Percentiles rank a stretch among this genome's conserved stretches.
These are phyloP conservation scores for Smithornis capensis DNA, from an alignment of 2,113 vertebrate genomes.

Conservation along the genomic window DNA sequence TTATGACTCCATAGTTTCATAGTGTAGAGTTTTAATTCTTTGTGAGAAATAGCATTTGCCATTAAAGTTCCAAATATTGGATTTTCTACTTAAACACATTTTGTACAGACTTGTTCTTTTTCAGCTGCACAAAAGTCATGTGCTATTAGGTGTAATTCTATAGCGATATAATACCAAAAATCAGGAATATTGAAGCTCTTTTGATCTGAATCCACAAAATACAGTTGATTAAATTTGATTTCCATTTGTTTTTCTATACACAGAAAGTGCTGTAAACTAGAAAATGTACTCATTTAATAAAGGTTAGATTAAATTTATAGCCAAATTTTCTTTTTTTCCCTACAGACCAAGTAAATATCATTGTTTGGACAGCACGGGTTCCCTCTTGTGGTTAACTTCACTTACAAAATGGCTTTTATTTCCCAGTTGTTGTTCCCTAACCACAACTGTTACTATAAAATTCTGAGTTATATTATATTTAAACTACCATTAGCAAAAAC, in stretches of 20 bases:
- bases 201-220: background rate
- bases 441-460: background rate
- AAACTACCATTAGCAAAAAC: background rate
- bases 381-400: constrained; percentile 60
- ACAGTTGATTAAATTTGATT: background rate
- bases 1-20: background rate
- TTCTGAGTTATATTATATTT: background rate
- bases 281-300: background rate
- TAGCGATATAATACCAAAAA: background rate
- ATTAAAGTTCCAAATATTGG: background rate
- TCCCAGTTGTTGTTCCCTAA: no score
- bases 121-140: background rate
- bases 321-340: background rate
- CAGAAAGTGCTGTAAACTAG: background rate
- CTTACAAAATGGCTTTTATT: background rate
- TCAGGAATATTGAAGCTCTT: background rate
- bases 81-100: background rate
- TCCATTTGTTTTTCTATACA: background rate
- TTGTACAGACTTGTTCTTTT: background rate
- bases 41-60: background rate
- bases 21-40: background rate
- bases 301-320: background rate
- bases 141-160: background rate
- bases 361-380: background rate
- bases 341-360: background rate